Conservation (phyloP, 2,888 invertebrate species). For the Seira ritae region DNA sequence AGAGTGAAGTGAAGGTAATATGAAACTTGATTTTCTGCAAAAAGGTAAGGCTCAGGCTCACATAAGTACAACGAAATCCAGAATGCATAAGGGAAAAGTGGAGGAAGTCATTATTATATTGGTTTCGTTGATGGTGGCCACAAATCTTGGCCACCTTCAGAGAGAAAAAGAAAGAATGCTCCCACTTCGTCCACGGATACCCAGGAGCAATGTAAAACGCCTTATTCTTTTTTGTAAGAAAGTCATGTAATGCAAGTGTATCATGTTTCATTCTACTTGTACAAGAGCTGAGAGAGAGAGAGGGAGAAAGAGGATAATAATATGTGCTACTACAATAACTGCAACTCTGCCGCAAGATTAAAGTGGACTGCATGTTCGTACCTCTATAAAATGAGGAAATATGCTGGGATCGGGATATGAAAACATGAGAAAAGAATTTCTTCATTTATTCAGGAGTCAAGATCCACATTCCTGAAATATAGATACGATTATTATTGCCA, state of each 20-base stretch:
- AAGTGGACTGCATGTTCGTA: no score
- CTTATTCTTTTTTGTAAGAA: neutral
- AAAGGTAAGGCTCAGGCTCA: neutral
- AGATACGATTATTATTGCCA: conserved; percentile 31
- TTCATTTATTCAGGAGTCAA: conserved; percentile 32
- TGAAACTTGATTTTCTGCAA: neutral
- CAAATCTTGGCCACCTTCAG: conserved; percentile 43
- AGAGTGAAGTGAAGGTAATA: no score
- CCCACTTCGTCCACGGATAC: no score
- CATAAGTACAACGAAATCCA: neutral
- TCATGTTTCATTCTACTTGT: neutral
- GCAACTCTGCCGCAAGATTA: neutral
- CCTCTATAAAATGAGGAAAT: no score
- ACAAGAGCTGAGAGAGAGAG: no score
- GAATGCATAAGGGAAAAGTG: neutral
- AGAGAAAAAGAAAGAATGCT: neutral
- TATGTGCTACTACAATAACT: no score
- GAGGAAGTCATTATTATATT: conserved; percentile 55
- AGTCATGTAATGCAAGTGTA: neutral
- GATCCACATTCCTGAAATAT: conserved; percentile 24
- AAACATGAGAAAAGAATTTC: conserved; percentile 32
- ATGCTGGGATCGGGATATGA: no score
- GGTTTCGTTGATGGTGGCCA: conserved; percentile 47
- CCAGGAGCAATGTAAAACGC: neutral
- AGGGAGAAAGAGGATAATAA: no score